phyloP scores from a whole-genome alignment of 2,113 vertebrate genomes.

The Microtus oregoni region DNA sequence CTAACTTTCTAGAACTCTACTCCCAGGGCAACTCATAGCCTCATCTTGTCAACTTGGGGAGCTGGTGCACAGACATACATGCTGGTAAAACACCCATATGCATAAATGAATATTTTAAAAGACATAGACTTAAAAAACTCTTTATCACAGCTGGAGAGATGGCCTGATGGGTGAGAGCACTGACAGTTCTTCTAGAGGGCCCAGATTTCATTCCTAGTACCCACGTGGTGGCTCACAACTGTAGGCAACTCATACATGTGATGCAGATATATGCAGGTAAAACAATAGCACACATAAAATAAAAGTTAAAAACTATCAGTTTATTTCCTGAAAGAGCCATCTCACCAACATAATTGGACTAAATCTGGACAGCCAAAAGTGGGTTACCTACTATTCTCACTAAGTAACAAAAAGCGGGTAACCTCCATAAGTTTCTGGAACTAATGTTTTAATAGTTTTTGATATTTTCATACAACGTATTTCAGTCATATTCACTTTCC shows the following conservation, averaged over 20 bases:
- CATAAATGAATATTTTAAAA: neutral
- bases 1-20: neutral
- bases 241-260: neutral
- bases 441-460: neutral
- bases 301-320: neutral
- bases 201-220: neutral
- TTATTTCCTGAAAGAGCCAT: constrained; percentile 31
- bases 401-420: constrained; percentile 26
- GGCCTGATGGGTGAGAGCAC: neutral
- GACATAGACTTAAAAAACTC: neutral
- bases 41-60: neutral
- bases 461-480: neutral
- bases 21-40: neutral
- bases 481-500: neutral
- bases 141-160: neutral
- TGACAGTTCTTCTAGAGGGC: neutral
- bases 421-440: constrained; percentile 38
- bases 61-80: neutral
- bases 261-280: neutral
- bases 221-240: neutral
- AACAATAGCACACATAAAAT: neutral
- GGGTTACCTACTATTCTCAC: constrained; percentile 25
- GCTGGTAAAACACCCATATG: neutral
- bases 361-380: constrained; percentile 25
- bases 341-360: constrained; percentile 11